phyloP scores from a whole-genome alignment of 1,140 invertebrate species.

The Drosophila neocordata region DNA sequence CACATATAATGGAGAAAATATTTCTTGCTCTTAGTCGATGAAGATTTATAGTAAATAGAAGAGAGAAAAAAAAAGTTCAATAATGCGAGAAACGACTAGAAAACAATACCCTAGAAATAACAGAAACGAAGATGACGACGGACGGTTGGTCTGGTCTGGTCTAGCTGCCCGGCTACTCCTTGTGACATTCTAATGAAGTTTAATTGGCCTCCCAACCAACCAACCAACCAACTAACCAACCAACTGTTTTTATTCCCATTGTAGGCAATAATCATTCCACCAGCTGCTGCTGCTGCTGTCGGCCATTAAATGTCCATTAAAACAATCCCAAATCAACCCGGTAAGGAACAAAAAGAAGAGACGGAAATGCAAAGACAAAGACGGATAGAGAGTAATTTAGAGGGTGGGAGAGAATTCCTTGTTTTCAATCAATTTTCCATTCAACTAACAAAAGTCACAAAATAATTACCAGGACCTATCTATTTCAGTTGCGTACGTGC shows the following conservation, averaged over 20 bases:
- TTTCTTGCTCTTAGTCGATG: constrained; percentile 28
- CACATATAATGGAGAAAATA: constrained; percentile 33
- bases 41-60: not conserved
- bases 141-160: too few species aligned
- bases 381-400: not conserved
- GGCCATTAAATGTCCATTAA: constrained; percentile 58
- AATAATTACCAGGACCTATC: not conserved
- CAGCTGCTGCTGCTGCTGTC: not conserved
- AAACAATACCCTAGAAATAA: not conserved
- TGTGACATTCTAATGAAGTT: constrained; percentile 65
- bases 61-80: constrained; percentile 13
- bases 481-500: not conserved
- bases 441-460: not conserved
- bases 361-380: not conserved
- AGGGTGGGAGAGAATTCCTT: not conserved
- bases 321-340: constrained; percentile 5
- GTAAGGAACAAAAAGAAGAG: too few species aligned
- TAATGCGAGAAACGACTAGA: not conserved
- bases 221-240: not conserved
- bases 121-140: too few species aligned
- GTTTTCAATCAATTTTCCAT: constrained; percentile 4
- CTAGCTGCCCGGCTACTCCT: constrained; percentile 28
- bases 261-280: constrained; percentile 7
- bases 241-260: constrained; percentile 25
- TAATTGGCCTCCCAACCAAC: constrained; percentile 41